These are phyloP conservation scores for Papilio dardanus DNA, from an alignment of 1,140 invertebrate species.

Conservation along the genomic window DNA sequence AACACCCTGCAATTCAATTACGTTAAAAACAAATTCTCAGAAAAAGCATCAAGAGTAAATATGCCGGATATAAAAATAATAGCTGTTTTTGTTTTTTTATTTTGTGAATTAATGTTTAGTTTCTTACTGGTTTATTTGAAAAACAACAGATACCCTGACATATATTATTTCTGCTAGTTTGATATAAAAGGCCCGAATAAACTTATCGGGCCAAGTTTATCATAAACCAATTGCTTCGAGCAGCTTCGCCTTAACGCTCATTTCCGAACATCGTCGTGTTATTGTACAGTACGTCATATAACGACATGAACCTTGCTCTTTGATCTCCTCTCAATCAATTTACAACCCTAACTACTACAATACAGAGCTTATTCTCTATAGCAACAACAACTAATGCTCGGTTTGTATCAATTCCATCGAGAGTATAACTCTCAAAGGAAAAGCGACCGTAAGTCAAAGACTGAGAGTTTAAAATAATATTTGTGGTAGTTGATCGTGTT, in stretches of 20 bases:
- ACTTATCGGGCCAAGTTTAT: not conserved
- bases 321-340: constrained; percentile 59
- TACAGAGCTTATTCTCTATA: constrained; percentile 52
- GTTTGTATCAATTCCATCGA: constrained; percentile 56
- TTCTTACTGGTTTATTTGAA: no score
- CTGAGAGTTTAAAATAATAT: constrained; percentile 28
- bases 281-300: constrained; percentile 70
- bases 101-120: no score
- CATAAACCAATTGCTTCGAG: not conserved
- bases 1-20: no score
- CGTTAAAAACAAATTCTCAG: no score
- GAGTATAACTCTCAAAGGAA: constrained; percentile 38
- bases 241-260: constrained; percentile 59
- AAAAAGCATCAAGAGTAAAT: no score
- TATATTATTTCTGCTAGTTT: no score
- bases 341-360: constrained; percentile 43
- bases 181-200: no score
- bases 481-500: constrained; percentile 21
- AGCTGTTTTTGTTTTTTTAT: no score
- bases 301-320: constrained; percentile 60
- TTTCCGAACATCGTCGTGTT: constrained; percentile 67
- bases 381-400: constrained; percentile 46
- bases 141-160: no score
- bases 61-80: no score
- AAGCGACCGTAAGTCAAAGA: constrained; percentile 13